phyloP scores from a whole-genome alignment of 1,140 invertebrate genomes.

The Babylonia areolata region DNA sequence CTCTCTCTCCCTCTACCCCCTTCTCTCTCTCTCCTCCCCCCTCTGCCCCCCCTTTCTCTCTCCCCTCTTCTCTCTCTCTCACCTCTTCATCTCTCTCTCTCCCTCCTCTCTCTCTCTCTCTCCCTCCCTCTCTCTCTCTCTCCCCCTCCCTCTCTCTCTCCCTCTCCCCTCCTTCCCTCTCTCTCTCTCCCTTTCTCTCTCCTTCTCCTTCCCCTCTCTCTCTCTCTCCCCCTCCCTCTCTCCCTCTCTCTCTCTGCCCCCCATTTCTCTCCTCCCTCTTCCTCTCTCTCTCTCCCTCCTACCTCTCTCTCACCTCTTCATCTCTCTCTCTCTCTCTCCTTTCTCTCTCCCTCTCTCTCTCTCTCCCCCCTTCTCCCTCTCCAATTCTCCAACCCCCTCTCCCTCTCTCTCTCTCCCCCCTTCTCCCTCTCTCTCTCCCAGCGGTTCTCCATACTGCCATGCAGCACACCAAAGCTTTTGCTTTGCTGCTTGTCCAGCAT shows the following conservation, averaged over 20 bases:
- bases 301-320: too few species aligned
- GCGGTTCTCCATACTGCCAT: neutral
- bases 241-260: neutral
- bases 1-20: too few species aligned
- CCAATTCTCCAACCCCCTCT: neutral
- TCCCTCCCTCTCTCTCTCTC: too few species aligned
- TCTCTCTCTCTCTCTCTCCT: constrained; percentile 2
- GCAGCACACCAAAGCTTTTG: too few species aligned
- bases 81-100: too few species aligned
- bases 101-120: too few species aligned
- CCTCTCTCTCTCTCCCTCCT: neutral
- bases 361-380: neutral
- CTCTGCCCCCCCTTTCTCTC: too few species aligned
- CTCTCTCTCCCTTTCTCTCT: neutral
- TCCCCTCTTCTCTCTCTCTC: too few species aligned
- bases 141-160: too few species aligned
- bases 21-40: too few species aligned
- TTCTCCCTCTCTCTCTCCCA: neutral
- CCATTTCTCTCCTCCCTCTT: neutral
- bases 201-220: neutral
- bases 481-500: too few species aligned
- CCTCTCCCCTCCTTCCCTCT: too few species aligned
- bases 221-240: neutral
- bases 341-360: neutral
- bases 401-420: neutral